Percentiles rank a stretch among this genome's conserved stretches.
These are phyloP conservation scores for Cheirogaleus major DNA, from an alignment of 2,797 vertebrate genomes.

Conservation along the genomic window DNA sequence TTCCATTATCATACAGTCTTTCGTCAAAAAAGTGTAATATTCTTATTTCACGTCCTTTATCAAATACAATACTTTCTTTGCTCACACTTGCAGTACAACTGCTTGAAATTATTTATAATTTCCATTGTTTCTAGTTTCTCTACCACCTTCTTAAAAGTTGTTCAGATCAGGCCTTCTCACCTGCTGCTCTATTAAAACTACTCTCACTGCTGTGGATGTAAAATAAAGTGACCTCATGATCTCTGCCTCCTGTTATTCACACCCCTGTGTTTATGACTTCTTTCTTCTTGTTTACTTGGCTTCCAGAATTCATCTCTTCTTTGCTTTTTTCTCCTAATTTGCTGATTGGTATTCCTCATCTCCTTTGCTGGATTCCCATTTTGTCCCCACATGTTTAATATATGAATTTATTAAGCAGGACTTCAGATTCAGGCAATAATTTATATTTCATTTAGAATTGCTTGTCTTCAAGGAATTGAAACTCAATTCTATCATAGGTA, in stretches of 20 bases:
- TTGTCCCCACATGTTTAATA: neutral
- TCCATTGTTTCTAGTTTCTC: neutral
- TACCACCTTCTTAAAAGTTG: neutral
- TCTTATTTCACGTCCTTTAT: neutral
- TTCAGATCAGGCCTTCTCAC: neutral
- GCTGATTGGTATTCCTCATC: neutral
- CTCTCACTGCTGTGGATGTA: neutral
- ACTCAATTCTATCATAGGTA: neutral
- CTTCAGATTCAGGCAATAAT: neutral
- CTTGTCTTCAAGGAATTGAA: neutral
- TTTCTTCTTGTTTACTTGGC: neutral
- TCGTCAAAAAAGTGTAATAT: neutral
- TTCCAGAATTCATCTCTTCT: neutral
- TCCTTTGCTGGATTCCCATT: neutral
- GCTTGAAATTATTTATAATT: neutral
- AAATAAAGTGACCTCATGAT: neutral
- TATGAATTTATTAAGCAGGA: neutral
- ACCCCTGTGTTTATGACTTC: neutral
- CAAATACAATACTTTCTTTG: neutral
- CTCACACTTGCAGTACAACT: neutral
- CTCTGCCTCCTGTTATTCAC: neutral
- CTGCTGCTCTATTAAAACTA: neutral
- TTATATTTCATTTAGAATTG: neutral
- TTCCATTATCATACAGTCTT: neutral
- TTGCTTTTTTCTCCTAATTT: neutral